Conservation (phyloP, 2,888 invertebrate species). For the Drosophila lutescens region DNA sequence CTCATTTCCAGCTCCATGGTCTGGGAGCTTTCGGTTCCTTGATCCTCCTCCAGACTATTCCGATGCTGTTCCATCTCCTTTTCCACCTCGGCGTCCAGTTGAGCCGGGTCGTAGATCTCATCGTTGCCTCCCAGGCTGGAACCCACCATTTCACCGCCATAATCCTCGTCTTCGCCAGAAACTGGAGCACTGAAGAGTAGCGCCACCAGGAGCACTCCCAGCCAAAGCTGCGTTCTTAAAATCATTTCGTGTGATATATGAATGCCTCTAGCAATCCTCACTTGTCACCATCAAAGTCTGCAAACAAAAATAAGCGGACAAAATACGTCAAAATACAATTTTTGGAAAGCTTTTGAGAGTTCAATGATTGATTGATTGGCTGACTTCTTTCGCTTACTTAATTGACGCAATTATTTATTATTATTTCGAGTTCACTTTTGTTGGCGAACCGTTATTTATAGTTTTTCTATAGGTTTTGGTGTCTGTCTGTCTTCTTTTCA, state of each 20-base stretch:
- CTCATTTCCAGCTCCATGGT: conserved; percentile 30
- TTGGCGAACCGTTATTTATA: conserved; percentile 26
- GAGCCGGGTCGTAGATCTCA: conserved; percentile 71
- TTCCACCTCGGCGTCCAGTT: conserved; percentile 67
- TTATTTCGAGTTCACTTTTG: conserved; percentile 50
- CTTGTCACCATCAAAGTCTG: conserved; percentile 50
- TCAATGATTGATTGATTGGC: conserved; percentile 55
- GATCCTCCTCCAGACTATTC: conserved; percentile 59
- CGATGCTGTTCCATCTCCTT: conserved; percentile 54
- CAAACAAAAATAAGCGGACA: conserved; percentile 3
- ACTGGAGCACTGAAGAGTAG: conserved; percentile 14
- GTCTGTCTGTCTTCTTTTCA: conserved; percentile 34
- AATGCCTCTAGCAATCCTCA: conserved; percentile 18
- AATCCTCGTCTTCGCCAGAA: conserved; percentile 42
- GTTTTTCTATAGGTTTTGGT: conserved; percentile 36
- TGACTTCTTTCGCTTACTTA: conserved; percentile 51
- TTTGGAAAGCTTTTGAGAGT: conserved; percentile 61
- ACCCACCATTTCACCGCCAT: conserved; percentile 28
- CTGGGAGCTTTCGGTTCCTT: conserved; percentile 30
- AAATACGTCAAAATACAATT: conserved; percentile 41
- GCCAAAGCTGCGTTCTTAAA: conserved; percentile 56
- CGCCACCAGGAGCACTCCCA: conserved; percentile 47
- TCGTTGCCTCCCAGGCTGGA: conserved; percentile 33
- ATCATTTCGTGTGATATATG: conserved; percentile 44
- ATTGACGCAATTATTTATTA: conserved; percentile 72